Conservation (phyloP, 2,888 invertebrate genomes). For the Athetis lepigone region DNA sequence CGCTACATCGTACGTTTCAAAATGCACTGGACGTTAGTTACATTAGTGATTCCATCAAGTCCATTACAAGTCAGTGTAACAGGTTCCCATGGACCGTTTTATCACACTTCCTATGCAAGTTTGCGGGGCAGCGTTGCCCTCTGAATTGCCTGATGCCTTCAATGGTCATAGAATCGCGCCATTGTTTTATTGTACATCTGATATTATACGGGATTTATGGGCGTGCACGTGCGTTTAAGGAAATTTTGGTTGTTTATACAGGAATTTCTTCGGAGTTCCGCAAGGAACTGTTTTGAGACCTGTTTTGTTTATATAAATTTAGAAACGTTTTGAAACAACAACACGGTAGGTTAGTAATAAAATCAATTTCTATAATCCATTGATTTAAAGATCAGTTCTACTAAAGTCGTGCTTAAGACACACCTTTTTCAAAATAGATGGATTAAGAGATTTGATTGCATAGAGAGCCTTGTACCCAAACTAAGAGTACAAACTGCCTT, state of each 20-base stretch:
- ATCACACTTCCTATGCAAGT: slow-evolving; percentile 77
- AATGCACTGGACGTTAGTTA: background rate
- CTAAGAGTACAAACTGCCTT: slow-evolving; percentile 45
- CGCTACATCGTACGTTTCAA: background rate
- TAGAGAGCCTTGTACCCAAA: slow-evolving; percentile 42
- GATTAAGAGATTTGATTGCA: slow-evolving; percentile 56
- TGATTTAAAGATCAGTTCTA: slow-evolving; percentile 28
- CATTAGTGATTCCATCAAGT: background rate
- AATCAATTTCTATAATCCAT: slow-evolving; percentile 36
- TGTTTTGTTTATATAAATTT: slow-evolving; percentile 4
- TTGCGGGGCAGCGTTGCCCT: slow-evolving; percentile 59
- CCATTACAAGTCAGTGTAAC: slow-evolving; percentile 63
- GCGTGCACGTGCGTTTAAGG: slow-evolving; percentile 38
- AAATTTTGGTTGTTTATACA: slow-evolving; percentile 34
- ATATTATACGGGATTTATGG: slow-evolving; percentile 53
- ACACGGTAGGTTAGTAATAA: background rate
- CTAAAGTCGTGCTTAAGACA: slow-evolving; percentile 41
- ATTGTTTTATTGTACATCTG: slow-evolving; percentile 65
- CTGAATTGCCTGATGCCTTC: slow-evolving; percentile 60
- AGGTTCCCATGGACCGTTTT: slow-evolving; percentile 70
- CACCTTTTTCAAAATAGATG: slow-evolving; percentile 54
- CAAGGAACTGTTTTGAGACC: slow-evolving; percentile 13
- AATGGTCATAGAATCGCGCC: slow-evolving; percentile 58
- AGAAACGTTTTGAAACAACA: too few species aligned
- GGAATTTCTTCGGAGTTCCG: slow-evolving; percentile 11